Conservation (phyloP, 2,797 vertebrate species). For the Fratercula arctica region DNA sequence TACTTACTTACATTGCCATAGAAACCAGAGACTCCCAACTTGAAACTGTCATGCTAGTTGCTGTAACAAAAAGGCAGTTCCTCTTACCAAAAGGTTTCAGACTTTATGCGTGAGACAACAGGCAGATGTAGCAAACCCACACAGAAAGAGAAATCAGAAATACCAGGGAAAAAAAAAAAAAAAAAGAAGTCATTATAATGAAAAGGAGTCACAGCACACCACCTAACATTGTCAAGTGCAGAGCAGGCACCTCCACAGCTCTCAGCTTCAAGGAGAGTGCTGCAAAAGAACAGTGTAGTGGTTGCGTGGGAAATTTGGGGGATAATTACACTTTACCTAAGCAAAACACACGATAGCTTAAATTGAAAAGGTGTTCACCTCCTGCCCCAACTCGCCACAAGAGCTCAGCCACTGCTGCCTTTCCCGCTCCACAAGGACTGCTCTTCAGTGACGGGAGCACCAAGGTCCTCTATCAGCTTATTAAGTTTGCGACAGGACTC, state of each 20-base stretch:
- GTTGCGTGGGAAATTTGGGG: not conserved
- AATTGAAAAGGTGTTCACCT: not conserved
- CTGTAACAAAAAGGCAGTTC: not conserved
- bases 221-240: not conserved
- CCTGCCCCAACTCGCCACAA: not conserved
- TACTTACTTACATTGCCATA: not conserved
- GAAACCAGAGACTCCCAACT: conserved; percentile 4
- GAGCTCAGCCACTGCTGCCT: not conserved
- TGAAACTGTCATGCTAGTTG: not conserved
- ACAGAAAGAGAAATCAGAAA: not conserved
- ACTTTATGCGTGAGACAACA: not conserved
- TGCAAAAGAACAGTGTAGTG: not conserved
- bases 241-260: not conserved
- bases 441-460: not conserved
- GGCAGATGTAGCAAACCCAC: not conserved
- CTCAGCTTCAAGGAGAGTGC: not conserved
- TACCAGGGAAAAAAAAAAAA: not conserved
- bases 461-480: not conserved
- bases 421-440: not conserved
- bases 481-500: not conserved
- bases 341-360: not conserved
- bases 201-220: not conserved
- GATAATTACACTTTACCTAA: not conserved
- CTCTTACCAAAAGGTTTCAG: not conserved
- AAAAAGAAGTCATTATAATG: not conserved